Conservation (phyloP, 2,113 vertebrate genomes). For the Melanocharis versteri region DNA sequence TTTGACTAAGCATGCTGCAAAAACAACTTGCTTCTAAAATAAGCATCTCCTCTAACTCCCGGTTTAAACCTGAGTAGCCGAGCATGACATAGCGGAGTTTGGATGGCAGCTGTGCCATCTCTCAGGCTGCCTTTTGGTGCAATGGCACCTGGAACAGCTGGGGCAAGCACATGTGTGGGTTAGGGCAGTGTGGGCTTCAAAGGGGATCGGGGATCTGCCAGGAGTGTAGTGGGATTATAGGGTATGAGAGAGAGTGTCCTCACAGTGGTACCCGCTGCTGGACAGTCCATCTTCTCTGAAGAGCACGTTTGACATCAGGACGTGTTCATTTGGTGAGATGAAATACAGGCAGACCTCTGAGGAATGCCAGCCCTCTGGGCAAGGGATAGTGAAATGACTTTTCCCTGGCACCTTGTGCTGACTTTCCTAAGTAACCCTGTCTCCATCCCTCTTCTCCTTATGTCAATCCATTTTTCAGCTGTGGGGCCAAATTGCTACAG, state of each 20-base stretch:
- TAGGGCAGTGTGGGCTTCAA: background rate
- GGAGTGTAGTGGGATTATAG: background rate
- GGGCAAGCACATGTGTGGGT: rapidly evolving
- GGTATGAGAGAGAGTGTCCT: background rate
- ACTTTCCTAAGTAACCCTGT: constrained; percentile 38
- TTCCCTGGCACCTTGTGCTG: constrained; percentile 31
- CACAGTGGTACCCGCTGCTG: background rate
- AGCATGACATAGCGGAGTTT: constrained; percentile 45
- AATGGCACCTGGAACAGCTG: background rate
- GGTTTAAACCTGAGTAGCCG: constrained; percentile 61
- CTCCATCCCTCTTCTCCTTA: constrained; percentile 28
- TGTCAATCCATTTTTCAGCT: constrained; percentile 1
- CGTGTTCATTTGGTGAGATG: constrained; percentile 2
- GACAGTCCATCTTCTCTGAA: background rate
- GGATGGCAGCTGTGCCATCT: constrained; percentile 42
- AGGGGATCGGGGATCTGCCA: background rate
- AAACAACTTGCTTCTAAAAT: constrained; percentile 73
- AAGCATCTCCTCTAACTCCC: constrained; percentile 58
- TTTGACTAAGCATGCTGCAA: constrained; percentile 50
- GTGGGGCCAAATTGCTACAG: background rate
- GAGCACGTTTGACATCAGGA: constrained; percentile 3
- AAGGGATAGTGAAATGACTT: background rate
- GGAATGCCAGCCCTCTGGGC: constrained; percentile 25
- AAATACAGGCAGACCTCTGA: constrained; percentile 39
- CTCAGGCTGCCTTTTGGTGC: background rate